Evolutionary conservation across 2,888 invertebrate species (phyloP), one percentile per base, ranked within the genome.

Genomic region (Zonitis immaculata): DNA sequence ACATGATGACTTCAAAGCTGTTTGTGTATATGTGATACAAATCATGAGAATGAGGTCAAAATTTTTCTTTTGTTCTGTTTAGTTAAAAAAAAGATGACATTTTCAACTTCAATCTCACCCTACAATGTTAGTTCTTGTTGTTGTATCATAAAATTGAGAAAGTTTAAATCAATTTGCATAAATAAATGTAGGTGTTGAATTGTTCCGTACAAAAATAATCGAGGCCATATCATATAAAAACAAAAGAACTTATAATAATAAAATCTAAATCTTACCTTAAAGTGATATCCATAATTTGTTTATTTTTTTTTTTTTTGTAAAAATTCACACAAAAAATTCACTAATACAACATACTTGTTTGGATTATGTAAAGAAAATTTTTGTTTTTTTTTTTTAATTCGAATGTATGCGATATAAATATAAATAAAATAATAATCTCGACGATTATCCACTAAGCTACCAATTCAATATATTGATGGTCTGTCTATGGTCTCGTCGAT

Each of bases 401-500:
- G n/a, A n/a, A n/a, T n/a, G n/a, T n/a, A n/a, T n/a, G n/a, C n/a
- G n/a, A n/a, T n/a, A n/a, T n/a, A n/a, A n/a, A n/a, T n/a, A n/a
- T n/a, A n/a, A n/a, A n/a, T n/a, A n/a, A n/a, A n/a, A n/a, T n/a
- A 26, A 7, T 6, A 26, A 4, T 22, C 3, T 26, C 26, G 26
- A 6, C 26, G 6, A 26, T 26, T 26, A 6, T 26, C 35, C 14
- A 20, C 11, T 39, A 18, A n/a, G 39, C 39, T 20, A 39, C 39
- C 39, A 39, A 39, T 20, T 39, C 39, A 4, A 3, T 9, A 6
- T 6, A 2, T 8, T 6, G 39, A 20, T 39, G 39, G 39, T 18
- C 8, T n/a, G 14, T 32, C 6, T n/a, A n/a, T n/a, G 30, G 30
- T 54, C 54, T 51, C 54, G 51, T 55, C 56, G 30, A 47, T 53